Base-by-base conservation (phyloP, 2,113 vertebrate species). In the Harpagus bidentatus region DNA sequence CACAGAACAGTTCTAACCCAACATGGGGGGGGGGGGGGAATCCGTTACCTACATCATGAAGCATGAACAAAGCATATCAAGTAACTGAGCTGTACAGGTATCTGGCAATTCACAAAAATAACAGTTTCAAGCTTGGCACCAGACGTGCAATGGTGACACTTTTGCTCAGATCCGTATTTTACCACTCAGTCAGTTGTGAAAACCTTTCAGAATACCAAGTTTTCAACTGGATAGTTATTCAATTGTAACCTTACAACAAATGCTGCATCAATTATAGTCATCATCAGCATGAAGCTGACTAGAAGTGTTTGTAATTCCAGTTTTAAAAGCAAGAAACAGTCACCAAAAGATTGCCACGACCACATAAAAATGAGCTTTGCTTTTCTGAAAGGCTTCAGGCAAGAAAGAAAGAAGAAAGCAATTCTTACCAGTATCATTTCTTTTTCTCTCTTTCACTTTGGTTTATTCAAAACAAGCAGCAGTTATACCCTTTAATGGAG, bases 131-230 rank as follows among this genome's bases (percentile, higher is more conserved):
- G 66, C 42, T 48, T 67, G 53, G 83, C 48, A 89, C 7, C 34
- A 70, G 25, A 65, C 1, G 0, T 20, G 18, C 15, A 69, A 19
- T 2, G 3, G 21, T 2, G 1, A 65, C 32, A n/a, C 7, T 32
- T 67, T 22, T 70, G 17, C 34, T 58, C 29, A 43, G 25, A 65
- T 16, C 4, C 0, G 1, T 63, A 56, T 52, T 82, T 80, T 67
- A 38, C 6, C 22, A 42, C 15, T 78, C 7, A 50, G 28, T 29
- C 7, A 50, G 5, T 9, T 40, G 15, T 42, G 8, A 83, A 79
- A 76, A 45, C 2, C 4, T 48, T 69, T 34, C 62, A 58, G 40
- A 50, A 84, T 4, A 65, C 4, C 22, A 23, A 29, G 29, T 56
- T 59, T 50, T 76, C 20, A 36, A 6, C 0, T 72, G 7, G 29